phyloP scores from a whole-genome alignment of 2,888 invertebrate species.

The Oligia fasciuncula region DNA sequence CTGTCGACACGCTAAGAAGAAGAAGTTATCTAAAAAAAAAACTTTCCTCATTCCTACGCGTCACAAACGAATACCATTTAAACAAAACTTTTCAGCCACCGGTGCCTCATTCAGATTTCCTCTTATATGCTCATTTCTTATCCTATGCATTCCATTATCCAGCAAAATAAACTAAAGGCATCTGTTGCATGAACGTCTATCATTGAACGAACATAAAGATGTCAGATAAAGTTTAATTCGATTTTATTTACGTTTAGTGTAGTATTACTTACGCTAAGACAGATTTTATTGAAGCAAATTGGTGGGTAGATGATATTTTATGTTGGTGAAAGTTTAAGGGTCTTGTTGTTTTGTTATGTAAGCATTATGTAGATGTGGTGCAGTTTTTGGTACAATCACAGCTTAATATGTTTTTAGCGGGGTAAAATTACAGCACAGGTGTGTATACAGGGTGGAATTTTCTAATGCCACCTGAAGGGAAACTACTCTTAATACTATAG shows the following conservation, averaged over 20 bases:
- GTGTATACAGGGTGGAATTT: not conserved
- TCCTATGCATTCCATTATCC: not conserved
- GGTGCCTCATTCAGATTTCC: not conserved
- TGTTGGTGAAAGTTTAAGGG: conserved; percentile 49
- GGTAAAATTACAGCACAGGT: not conserved
- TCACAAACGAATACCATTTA: too few relatives aligned
- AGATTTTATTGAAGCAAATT: conserved; percentile 52
- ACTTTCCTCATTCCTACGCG: not conserved
- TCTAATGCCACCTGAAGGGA: too few relatives aligned
- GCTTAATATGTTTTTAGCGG: not conserved
- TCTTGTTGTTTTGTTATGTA: not conserved
- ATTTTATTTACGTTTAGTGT: conserved; percentile 22
- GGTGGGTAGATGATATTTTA: conserved; percentile 1
- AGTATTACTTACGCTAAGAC: conserved; percentile 45
- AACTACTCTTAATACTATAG: too few relatives aligned
- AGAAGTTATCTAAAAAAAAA: not conserved
- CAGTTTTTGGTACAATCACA: not conserved
- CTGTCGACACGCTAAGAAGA: too few relatives aligned
- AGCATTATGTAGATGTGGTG: not conserved
- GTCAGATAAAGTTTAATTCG: conserved; percentile 32
- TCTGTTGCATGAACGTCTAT: not conserved
- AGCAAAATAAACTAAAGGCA: conserved; percentile 10
- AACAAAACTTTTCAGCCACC: not conserved
- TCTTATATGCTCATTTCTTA: not conserved
- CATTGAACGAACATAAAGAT: conserved; percentile 44